Evolutionary conservation across 2,113 vertebrate species (phyloP).

Genomic region (Lasiurus cinereus): DNA sequence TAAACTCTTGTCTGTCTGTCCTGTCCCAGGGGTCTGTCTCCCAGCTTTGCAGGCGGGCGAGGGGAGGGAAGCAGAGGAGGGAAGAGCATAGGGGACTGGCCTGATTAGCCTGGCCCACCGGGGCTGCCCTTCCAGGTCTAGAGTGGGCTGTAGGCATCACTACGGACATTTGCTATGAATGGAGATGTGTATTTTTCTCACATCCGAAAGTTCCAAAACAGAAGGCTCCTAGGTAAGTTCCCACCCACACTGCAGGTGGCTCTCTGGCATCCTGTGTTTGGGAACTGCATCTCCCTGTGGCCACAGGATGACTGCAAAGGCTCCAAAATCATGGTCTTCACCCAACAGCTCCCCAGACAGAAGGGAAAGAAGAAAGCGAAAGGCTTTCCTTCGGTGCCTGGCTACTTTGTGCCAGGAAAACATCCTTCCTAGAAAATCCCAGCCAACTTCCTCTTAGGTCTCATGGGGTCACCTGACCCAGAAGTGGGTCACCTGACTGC

Average conservation of each 20-base stretch:
- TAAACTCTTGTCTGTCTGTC: neutral
- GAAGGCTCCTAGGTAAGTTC: neutral
- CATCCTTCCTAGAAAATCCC: neutral
- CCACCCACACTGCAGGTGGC: neutral
- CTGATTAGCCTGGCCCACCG: neutral
- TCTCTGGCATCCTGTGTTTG: neutral
- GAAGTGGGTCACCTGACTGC: neutral
- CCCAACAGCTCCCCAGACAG: neutral
- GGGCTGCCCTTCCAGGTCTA: neutral
- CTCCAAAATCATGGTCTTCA: slow-evolving; percentile 3
- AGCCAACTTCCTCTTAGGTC: neutral
- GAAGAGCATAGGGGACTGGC: neutral
- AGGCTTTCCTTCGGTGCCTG: neutral
- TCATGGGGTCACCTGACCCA: neutral
- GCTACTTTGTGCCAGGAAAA: neutral
- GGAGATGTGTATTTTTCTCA: neutral
- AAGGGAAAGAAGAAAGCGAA: neutral
- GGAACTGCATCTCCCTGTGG: neutral
- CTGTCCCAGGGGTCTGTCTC: neutral
- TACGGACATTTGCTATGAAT: neutral
- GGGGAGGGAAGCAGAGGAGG: neutral
- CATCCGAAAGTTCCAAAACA: neutral
- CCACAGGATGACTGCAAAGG: neutral
- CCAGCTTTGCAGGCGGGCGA: neutral
- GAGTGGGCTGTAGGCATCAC: neutral